These are phyloP conservation scores for Microvelia longipes DNA, from an alignment of 1,140 invertebrate genomes.

Conservation along the genomic window DNA sequence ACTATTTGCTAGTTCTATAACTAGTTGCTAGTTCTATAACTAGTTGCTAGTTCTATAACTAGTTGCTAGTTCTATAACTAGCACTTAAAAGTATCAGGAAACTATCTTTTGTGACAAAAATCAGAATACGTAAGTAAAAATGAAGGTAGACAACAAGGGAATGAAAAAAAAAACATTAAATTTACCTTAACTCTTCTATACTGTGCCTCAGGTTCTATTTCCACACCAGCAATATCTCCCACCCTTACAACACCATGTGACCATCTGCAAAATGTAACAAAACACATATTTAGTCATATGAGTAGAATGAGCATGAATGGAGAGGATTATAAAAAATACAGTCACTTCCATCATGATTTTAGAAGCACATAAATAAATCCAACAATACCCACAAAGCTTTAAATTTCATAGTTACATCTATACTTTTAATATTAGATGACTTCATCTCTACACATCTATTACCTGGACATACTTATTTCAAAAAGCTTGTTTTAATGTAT, in stretches of 20 bases:
- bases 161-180: slow-evolving; percentile 1
- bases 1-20: no score
- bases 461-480: no score
- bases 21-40: no score
- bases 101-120: no score
- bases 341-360: neutral
- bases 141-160: no score
- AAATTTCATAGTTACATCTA: neutral
- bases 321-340: neutral
- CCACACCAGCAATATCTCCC: slow-evolving; percentile 6
- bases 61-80: no score
- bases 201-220: neutral
- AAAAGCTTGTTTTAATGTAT: no score
- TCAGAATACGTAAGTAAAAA: no score
- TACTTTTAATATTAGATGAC: neutral
- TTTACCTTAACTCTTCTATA: slow-evolving; percentile 4
- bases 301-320: neutral
- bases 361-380: neutral
- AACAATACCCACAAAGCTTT: neutral
- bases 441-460: neutral
- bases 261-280: neutral
- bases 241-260: slow-evolving; percentile 5
- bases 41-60: no score
- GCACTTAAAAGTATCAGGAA: no score
- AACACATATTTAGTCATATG: neutral